Conservation (phyloP, 1,140 invertebrate genomes). For the Ostrea edulis region DNA sequence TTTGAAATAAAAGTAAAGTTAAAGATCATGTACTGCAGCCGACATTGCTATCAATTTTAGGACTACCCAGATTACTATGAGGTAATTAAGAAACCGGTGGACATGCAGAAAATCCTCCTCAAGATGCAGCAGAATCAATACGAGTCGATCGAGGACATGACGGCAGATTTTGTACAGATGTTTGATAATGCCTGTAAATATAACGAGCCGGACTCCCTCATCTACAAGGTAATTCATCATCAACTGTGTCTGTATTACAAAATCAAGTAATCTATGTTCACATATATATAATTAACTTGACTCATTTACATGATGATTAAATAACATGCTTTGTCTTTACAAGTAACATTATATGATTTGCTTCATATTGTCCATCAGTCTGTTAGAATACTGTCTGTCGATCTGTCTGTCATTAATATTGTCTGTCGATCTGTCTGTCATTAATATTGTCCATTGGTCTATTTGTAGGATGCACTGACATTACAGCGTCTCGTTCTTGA, state of each 20-base stretch:
- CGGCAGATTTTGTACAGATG: conserved; percentile 96
- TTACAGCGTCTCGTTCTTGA: conserved; percentile 94
- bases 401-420: too few relatives aligned
- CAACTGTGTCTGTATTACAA: neutral
- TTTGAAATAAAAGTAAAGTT: too few relatives aligned
- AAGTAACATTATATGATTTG: too few relatives aligned
- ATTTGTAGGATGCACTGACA: conserved; percentile 90
- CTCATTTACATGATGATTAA: too few relatives aligned
- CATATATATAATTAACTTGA: too few relatives aligned
- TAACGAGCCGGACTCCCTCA: conserved; percentile 99
- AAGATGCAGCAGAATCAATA: conserved; percentile 90
- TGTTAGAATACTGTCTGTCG: too few relatives aligned
- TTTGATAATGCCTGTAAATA: conserved; percentile 99
- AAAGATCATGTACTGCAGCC: too few relatives aligned
- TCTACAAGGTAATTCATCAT: conserved; percentile 90
- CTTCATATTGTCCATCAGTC: too few relatives aligned
- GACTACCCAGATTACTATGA: conserved; percentile 99
- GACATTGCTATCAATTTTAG: conserved; percentile 69
- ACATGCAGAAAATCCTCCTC: conserved; percentile 96
- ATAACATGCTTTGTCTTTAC: too few relatives aligned
- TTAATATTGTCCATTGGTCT: neutral
- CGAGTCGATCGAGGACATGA: conserved; percentile 92
- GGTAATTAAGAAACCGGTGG: conserved; percentile 97
- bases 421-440: too few relatives aligned
- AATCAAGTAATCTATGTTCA: too few relatives aligned